A percentile compares a stretch with the other conserved stretches of the same genome.
phyloP scores from a whole-genome alignment of 2,797 vertebrate genomes.

The Sylvia borin region DNA sequence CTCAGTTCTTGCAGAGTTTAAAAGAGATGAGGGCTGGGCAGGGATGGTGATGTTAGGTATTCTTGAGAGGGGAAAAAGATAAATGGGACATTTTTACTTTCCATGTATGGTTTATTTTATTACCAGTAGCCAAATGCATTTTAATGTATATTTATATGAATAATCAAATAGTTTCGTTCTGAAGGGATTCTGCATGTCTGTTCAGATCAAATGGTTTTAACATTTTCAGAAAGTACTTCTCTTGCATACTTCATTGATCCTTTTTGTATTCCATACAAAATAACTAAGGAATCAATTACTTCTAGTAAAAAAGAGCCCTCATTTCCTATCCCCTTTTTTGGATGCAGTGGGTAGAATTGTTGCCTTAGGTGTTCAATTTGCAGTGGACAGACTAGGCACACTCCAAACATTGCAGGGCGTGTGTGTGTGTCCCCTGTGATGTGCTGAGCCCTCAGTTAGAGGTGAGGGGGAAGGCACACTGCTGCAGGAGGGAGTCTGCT shows the following conservation, averaged over 20 bases:
- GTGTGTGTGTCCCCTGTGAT: neutral
- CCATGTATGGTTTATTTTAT: neutral
- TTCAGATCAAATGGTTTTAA: neutral
- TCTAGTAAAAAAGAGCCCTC: neutral
- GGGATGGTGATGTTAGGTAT: neutral
- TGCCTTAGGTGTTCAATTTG: neutral
- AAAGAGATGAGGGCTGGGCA: neutral
- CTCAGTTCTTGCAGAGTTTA: neutral
- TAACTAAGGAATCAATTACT: neutral
- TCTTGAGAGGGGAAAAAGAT: neutral
- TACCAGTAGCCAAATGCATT: neutral
- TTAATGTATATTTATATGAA: neutral
- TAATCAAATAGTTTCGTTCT: neutral
- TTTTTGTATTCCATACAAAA: neutral
- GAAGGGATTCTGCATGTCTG: neutral
- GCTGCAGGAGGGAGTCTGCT: neutral
- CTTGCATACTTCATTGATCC: neutral
- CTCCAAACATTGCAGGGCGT: fast-evolving
- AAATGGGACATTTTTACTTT: neutral
- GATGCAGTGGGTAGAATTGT: neutral
- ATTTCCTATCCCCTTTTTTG: neutral
- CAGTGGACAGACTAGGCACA: neutral
- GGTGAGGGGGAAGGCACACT: neutral
- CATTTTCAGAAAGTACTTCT: neutral
- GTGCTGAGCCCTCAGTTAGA: no score